Percentiles rank a stretch among this genome's conserved stretches.
These are phyloP conservation scores for Coracopsis vasa DNA, from an alignment of 2,113 vertebrate species.

Conservation along the genomic window DNA sequence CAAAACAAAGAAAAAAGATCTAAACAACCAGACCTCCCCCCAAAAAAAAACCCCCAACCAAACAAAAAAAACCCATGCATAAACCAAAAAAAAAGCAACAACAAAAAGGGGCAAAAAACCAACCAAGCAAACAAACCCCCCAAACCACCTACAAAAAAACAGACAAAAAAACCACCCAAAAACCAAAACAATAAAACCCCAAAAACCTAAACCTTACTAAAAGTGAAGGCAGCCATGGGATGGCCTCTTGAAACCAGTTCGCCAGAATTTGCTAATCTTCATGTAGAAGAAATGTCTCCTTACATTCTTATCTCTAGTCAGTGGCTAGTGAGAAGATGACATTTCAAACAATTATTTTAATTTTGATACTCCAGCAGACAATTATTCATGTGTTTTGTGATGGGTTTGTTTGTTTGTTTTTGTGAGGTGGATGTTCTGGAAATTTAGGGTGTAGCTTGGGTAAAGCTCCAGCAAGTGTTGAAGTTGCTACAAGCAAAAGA, in stretches of 20 bases:
- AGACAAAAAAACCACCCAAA: not conserved
- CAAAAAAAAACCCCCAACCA: not conserved
- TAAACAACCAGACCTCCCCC: not conserved
- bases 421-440: not conserved
- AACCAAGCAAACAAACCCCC: rapidly evolving
- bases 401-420: not conserved
- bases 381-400: not conserved
- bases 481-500: not conserved
- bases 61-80: not conserved
- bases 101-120: not conserved
- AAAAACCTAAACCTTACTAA: not conserved
- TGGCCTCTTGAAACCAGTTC: not conserved
- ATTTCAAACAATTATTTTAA: not conserved
- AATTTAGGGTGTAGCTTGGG: not conserved
- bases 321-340: not conserved
- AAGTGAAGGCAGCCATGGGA: not conserved
- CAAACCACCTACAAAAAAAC: not conserved
- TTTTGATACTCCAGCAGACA: not conserved
- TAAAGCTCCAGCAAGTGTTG: not conserved
- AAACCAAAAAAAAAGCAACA: not conserved
- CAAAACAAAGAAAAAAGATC: not conserved
- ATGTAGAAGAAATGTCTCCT: not conserved
- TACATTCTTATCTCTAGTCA: not conserved
- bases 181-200: rapidly evolving
- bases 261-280: not conserved